Evolutionary conservation across 2,113 vertebrate species (phyloP), one percentile per base, ranked within the genome.

Genomic region (Oreochromis spilurus): DNA sequence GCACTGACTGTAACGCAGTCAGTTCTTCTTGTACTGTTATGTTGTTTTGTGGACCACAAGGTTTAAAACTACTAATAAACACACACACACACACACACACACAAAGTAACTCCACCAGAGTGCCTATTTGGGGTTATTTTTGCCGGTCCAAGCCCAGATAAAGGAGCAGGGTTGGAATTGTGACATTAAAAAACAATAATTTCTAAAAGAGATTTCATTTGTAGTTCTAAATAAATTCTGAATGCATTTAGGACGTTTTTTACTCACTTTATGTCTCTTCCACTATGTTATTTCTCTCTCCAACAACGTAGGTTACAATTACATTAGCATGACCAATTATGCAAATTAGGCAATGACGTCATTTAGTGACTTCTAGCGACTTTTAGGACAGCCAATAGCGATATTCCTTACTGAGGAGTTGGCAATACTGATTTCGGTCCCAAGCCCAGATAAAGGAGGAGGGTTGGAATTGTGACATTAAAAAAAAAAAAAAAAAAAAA

Each of bases 401-500:
- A 24, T 24, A 3, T 24, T 24, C 24, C 24, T 24, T 24, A 24
- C 24, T 26, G 24, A 26, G 24, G 24, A 26, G 24, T 26, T 26
- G 24, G 24, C 24, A 26, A 26, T 3, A 26, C 24, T 26, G 24
- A 24, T 29, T 5, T 29, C 29, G 29, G 29, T 29, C 29, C 29
- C 29, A 29, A 29, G 29, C 29, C 4, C 29, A 29, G 29, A 29
- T 29, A 29, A 29, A 29, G 29, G 29, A 29, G 24, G 54, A 57
- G 54, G 2, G 54, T 5, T 0, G 54, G 54, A 14, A 57, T 29
- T 26, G 54, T 57, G 54, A 26, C 1, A 57, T 57, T 2, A 1
- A 26, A 55, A 55, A 29, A 3, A 13, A 2, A n/a, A 17, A 2
- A 1, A 21, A 6, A n/a, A 17, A 2, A 1, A 21, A 11, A 53